Base-by-base conservation (phyloP, 2,113 vertebrate genomes). In the Rafetus swinhoei region DNA sequence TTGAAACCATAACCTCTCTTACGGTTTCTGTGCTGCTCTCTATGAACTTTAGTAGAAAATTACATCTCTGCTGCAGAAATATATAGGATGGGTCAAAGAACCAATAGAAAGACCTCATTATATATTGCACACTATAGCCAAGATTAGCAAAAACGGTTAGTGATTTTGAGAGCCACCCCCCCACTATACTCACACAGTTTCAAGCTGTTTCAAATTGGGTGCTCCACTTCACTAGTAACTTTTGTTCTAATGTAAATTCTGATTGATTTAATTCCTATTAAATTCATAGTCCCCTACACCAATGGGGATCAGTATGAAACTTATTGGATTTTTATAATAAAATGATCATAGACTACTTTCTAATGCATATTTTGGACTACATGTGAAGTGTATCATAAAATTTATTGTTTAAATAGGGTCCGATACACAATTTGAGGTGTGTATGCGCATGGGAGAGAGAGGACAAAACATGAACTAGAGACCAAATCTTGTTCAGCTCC, bases 1-100 rank as follows among this genome's bases (percentile, higher is more conserved):
- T 6, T 83, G 59, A 92, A 96, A 69, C 53, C 82, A 79, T 84
- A 3, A 86, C 85, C 65, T 87, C 93, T 5, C 8, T 90, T 86
- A 9, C 93, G 88, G 85, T 80, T 29, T 77, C 6, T 27, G 16
- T 29, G 24, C 13, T 16, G 12, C 0, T 15, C 3, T 35, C 1
- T 59, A 81, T 0, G 0, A 3, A 84, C 82, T 86, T 82, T 86
- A 90, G 85, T 53, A 81, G 9, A 10, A 91, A 87, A 90, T 87
- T 86, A 54, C 2, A 22, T 69, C 14, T 74, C 14, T 45, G 2
- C 85, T 93, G 10, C 13, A 91, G 29, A 86, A 81, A 81, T 88
- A 4, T 86, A 5, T 35, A 88, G 35, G 18, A 56, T 2, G 3
- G 6, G 88, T 35, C 16, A 72, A 35, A 21, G 32, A 72, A 90